phyloP scores from a whole-genome alignment of 1,140 invertebrate genomes.

The Macrobrachium rosenbergii region DNA sequence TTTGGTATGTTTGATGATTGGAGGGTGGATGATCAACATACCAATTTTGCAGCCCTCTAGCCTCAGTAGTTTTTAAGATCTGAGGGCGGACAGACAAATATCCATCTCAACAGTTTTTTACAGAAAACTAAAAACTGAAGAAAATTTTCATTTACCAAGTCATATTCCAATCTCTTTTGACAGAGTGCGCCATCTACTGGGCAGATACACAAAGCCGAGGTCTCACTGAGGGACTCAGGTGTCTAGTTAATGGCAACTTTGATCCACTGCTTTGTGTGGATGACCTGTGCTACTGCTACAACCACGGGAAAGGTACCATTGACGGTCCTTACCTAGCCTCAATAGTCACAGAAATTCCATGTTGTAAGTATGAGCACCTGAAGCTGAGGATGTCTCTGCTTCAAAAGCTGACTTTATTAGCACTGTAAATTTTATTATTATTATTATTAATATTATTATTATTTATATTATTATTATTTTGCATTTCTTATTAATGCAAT shows the following conservation, averaged over 20 bases:
- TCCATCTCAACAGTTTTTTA: no score
- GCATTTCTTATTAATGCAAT: no score
- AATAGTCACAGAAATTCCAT: not conserved
- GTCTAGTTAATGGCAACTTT: conserved; percentile 65
- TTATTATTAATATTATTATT: no score
- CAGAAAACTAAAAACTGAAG: not conserved
- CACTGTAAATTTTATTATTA: no score
- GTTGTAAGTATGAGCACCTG: conserved; percentile 6
- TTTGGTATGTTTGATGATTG: no score
- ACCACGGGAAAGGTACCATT: not conserved
- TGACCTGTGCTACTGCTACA: conserved; percentile 62
- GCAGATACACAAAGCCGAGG: conserved; percentile 6
- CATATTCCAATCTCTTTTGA: not conserved
- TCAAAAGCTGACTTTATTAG: no score
- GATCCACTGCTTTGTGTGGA: conserved; percentile 64
- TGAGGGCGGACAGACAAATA: no score
- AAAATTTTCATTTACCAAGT: not conserved
- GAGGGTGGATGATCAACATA: no score
- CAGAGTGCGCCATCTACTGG: conserved; percentile 42
- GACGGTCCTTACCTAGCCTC: not conserved
- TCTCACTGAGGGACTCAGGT: conserved; percentile 40
- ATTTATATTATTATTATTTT: no score
- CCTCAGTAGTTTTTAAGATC: not conserved
- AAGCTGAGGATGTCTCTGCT: no score
- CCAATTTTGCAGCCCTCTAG: no score